phyloP scores from a whole-genome alignment of 1,140 invertebrate genomes.

The Neuroterus valhalla region DNA sequence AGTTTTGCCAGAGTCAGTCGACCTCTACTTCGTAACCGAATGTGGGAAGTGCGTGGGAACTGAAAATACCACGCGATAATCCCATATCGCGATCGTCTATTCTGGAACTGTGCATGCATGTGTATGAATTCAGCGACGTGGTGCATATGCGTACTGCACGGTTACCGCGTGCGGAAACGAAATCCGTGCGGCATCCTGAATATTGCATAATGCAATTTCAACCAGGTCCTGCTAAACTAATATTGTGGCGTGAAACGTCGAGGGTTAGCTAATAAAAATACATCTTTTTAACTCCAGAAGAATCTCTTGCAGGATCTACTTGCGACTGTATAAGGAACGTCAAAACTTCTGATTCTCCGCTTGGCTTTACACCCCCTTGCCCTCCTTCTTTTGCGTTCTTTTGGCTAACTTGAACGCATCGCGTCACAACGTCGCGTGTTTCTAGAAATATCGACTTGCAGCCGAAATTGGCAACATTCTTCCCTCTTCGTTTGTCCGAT shows the following conservation, averaged over 20 bases:
- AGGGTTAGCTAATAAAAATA: conserved; percentile 53
- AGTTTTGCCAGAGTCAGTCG: conserved; percentile 23
- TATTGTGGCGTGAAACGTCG: conserved; percentile 36
- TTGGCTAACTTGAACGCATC: neutral
- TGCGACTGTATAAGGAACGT: neutral
- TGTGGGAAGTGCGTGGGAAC: conserved; percentile 48
- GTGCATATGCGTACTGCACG: conserved; percentile 52
- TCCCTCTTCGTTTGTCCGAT: neutral
- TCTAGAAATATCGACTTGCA: conserved; percentile 38
- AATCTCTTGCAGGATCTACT: conserved; percentile 50
- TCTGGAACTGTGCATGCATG: neutral
- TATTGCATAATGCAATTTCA: conserved; percentile 71
- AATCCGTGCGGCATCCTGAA: conserved; percentile 62
- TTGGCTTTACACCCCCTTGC: neutral
- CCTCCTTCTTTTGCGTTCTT: conserved; percentile 26
- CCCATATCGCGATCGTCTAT: conserved; percentile 42
- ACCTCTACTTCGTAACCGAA: conserved; percentile 18
- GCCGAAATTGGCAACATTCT: conserved; percentile 1
- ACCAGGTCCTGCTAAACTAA: conserved; percentile 53
- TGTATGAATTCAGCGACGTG: conserved; percentile 31
- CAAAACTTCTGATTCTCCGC: neutral
- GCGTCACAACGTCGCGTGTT: conserved; percentile 34
- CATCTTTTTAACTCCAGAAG: conserved; percentile 56
- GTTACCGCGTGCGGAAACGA: conserved; percentile 53
- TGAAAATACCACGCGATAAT: conserved; percentile 55